Conservation (phyloP, 64 coral and sea anemone genomes). For the Actinia equina region DNA sequence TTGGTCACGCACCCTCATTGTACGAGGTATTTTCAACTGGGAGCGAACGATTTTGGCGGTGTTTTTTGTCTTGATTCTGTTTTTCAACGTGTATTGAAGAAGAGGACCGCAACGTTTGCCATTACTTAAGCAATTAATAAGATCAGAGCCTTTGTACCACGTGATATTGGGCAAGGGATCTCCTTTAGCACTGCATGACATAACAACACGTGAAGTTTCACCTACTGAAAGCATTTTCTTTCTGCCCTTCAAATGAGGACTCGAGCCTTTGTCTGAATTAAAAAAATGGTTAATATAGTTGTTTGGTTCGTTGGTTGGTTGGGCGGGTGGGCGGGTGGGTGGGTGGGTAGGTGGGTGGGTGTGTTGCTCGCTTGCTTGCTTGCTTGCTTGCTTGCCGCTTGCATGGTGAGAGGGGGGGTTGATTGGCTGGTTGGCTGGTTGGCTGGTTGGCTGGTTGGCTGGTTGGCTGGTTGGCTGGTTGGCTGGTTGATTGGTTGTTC, state of each 20-base stretch:
- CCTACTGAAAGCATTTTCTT: too few relatives aligned
- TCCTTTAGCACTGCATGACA: not conserved
- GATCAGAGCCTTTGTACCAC: not conserved
- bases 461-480: too few relatives aligned
- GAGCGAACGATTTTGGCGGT: not conserved
- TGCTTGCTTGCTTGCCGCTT: too few relatives aligned
- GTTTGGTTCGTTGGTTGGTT: too few relatives aligned
- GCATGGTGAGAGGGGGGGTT: too few relatives aligned
- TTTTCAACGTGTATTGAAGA: not conserved
- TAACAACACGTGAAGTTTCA: not conserved
- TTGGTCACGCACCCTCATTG: not conserved
- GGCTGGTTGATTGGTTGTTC: too few relatives aligned
- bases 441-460: too few relatives aligned
- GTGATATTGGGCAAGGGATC: not conserved
- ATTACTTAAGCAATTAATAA: not conserved
- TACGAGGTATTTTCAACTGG: not conserved
- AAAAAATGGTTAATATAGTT: not conserved
- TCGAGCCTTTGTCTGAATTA: not conserved
- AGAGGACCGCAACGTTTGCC: not conserved
- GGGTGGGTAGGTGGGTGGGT: too few relatives aligned
- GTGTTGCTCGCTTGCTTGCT: too few relatives aligned
- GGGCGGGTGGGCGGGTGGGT: too few relatives aligned
- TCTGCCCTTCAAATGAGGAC: not conserved
- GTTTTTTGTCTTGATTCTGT: not conserved
- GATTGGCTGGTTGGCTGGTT: too few relatives aligned